Conservation (phyloP, 2,888 invertebrate genomes). For the Abscondita cerata region DNA sequence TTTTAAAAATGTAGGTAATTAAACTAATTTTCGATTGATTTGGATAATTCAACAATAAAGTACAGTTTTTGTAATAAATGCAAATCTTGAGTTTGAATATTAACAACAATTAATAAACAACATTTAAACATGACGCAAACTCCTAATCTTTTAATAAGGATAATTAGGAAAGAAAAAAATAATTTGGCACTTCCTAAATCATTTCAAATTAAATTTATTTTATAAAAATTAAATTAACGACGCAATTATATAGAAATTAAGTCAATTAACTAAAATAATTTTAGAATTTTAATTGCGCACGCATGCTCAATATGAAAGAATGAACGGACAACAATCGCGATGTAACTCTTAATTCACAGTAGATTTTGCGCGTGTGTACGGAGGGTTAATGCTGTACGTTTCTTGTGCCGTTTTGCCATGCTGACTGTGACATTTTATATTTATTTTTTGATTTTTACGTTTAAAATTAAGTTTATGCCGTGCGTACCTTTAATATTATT, state of each 20-base stretch:
- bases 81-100: too few species aligned
- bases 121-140: too few species aligned
- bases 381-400: not conserved
- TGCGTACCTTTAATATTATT: too few species aligned
- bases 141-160: too few species aligned
- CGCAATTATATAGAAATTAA: not conserved
- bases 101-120: too few species aligned
- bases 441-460: not conserved
- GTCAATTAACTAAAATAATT: constrained; percentile 3
- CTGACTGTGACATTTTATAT: not conserved
- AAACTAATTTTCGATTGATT: too few species aligned
- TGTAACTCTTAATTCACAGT: constrained; percentile 5
- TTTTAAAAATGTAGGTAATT: too few species aligned
- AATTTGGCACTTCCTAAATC: too few species aligned
- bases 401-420: constrained; percentile 3
- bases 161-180: too few species aligned
- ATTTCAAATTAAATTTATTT: not conserved
- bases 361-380: not conserved
- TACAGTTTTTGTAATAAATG: too few species aligned
- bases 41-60: too few species aligned
- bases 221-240: not conserved
- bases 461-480: too few species aligned
- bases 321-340: constrained; percentile 4
- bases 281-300: constrained; percentile 7
- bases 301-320: constrained; percentile 6